Evolutionary conservation across 2,888 invertebrate species (phyloP).

Genomic region (Macaria notata): DNA sequence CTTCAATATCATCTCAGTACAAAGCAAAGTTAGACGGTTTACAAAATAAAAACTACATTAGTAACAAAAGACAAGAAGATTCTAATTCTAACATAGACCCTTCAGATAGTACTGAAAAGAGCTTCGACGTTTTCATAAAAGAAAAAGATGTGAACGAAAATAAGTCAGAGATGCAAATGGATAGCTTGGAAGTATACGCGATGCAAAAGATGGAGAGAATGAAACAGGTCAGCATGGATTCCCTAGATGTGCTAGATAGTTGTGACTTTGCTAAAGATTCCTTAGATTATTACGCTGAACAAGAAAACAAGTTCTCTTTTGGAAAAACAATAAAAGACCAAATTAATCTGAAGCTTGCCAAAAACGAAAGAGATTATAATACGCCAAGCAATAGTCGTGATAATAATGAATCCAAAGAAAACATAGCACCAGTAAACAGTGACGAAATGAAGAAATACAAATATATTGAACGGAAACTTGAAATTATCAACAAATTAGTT

Average conservation of each 20-base stretch:
- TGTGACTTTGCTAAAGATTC: constrained; percentile 76
- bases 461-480: constrained; percentile 86
- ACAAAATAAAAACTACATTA: constrained; percentile 70
- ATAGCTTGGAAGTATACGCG: constrained; percentile 81
- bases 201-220: constrained; percentile 70
- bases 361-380: constrained; percentile 47
- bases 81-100: constrained; percentile 67
- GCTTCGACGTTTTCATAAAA: constrained; percentile 83
- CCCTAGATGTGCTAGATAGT: constrained; percentile 72
- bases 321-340: constrained; percentile 62
- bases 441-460: constrained; percentile 84
- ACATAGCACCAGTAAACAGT: constrained; percentile 59
- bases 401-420: constrained; percentile 60
- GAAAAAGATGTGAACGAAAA: constrained; percentile 83
- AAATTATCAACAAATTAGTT: constrained; percentile 86
- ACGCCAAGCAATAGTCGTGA: constrained; percentile 54
- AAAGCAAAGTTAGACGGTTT: constrained; percentile 78
- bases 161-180: constrained; percentile 84
- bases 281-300: constrained; percentile 73
- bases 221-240: constrained; percentile 76
- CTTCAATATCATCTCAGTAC: constrained; percentile 76
- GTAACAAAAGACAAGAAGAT: constrained; percentile 61
- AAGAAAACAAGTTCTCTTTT: constrained; percentile 60
- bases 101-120: constrained; percentile 73
- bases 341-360: constrained; percentile 57